Base-by-base conservation (phyloP, 2,888 invertebrate species). In the Malthinus flaveolus region DNA sequence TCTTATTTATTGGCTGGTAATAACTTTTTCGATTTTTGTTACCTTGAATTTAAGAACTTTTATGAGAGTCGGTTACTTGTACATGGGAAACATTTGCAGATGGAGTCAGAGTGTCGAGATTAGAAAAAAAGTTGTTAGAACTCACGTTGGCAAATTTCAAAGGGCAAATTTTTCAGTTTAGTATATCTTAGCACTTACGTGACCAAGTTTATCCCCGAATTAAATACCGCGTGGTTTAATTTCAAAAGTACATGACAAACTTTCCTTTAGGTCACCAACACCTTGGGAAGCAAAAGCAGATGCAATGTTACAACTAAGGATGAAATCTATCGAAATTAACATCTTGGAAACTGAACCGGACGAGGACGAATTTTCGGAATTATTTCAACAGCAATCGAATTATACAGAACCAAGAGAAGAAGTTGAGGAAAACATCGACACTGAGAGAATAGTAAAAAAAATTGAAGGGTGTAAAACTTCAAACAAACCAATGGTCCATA, bases 241-340 rank as follows among this genome's bases (percentile, higher is more conserved):
- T 23, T n/a, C 8, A 10, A 7, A 31, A 3, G 10, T 10, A 39
- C 13, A 39, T 12, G 11, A 32, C 32, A 46, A 1, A 7, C n/a
- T 1, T 39, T 23, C 10, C 7, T 49, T 57, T 51, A 83, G 83
- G 64, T 78, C 80, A 61, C 83, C 83, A 35, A 85, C 85, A 9
- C 80, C 83, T 33, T 85, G 85, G 85, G 85, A 85, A 70, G 83
- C 84, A 39, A 80, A 84, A 12, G 85, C 85, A 0, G 85, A 86
- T 73, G 83, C 84, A 56, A 84, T 84, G 32, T 80, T 85, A 1
- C 81, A 84, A 68, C 75, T 83, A 59, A 83, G 82, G 6, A 76
- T 82, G 10, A 78, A 82, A 11, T 79, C 81, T 42, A 77, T 83
- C 39, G 82, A 82, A 67, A 80, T 81, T 45, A 66, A 80, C 57